Evolutionary conservation across 2,113 vertebrate species (phyloP).

Genomic region (Daubentonia madagascariensis): DNA sequence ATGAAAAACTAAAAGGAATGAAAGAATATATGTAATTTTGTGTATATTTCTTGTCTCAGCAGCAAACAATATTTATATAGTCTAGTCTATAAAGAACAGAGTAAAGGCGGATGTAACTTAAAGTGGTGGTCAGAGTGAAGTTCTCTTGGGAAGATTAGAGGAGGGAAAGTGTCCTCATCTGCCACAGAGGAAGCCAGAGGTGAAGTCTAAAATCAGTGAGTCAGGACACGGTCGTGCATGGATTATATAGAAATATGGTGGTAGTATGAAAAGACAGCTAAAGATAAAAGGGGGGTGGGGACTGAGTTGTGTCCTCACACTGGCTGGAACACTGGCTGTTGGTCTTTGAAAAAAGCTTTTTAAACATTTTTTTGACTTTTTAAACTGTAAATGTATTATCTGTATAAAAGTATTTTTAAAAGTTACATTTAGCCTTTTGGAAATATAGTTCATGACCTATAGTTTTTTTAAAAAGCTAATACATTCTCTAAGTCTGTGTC

Average conservation of each 20-base stretch:
- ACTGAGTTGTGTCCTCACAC: not conserved
- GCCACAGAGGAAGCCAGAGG: not conserved
- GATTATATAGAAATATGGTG: not conserved
- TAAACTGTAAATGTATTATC: not conserved
- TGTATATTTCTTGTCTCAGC: not conserved
- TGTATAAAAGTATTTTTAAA: not conserved
- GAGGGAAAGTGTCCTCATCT: not conserved
- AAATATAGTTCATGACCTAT: not conserved
- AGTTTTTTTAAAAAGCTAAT: not conserved
- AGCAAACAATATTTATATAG: not conserved
- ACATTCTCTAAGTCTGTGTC: not conserved
- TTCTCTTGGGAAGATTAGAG: not conserved
- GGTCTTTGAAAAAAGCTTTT: not conserved
- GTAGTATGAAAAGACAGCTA: not conserved
- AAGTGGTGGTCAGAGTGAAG: not conserved
- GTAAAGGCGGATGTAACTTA: not conserved
- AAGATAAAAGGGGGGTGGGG: too few relatives aligned
- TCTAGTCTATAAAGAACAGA: not conserved
- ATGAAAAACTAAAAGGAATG: not conserved
- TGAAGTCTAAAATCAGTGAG: not conserved
- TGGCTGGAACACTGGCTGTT: not conserved
- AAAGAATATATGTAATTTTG: not conserved
- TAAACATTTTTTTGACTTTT: not conserved
- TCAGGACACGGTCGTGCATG: accelerated
- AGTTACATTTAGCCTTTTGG: not conserved